Conservation (phyloP, 2,113 vertebrate species). For the Sebastes schlegelii region DNA sequence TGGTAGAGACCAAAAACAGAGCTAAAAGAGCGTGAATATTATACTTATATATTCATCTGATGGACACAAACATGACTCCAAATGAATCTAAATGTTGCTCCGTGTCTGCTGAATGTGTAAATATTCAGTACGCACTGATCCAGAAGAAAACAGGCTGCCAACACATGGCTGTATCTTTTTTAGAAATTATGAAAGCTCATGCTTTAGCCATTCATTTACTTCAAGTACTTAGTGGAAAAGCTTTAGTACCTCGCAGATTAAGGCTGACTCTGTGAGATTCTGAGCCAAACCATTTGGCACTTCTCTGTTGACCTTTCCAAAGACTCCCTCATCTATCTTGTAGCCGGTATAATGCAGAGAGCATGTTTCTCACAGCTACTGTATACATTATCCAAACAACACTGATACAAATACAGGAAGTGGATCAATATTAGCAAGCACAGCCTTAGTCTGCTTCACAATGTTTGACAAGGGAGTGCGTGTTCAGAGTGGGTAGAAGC, state of each 20-base stretch:
- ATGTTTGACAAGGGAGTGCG: constrained; percentile 12
- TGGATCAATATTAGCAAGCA: neutral
- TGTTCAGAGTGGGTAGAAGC: neutral
- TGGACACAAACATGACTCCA: neutral
- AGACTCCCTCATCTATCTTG: constrained; percentile 23
- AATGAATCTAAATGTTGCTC: neutral
- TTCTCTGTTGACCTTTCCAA: constrained; percentile 47
- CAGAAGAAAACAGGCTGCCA: constrained; percentile 16
- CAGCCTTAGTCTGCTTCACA: neutral
- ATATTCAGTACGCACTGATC: neutral
- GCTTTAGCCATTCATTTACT: constrained; percentile 21
- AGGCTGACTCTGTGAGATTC: constrained; percentile 33
- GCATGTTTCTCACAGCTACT: constrained; percentile 13
- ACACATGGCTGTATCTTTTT: constrained; percentile 7
- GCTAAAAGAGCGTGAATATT: neutral
- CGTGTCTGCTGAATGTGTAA: neutral
- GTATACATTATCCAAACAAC: constrained; percentile 11
- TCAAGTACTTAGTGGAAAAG: constrained; percentile 8
- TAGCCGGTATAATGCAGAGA: constrained; percentile 2
- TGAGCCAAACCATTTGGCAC: constrained; percentile 64
- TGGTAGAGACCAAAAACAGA: neutral
- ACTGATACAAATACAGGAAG: neutral
- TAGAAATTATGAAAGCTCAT: neutral
- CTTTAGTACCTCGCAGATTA: constrained; percentile 31
- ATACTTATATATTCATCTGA: neutral